Base-by-base conservation (phyloP, 2,888 invertebrate species). In the Disparrhopalites patrizii region DNA sequence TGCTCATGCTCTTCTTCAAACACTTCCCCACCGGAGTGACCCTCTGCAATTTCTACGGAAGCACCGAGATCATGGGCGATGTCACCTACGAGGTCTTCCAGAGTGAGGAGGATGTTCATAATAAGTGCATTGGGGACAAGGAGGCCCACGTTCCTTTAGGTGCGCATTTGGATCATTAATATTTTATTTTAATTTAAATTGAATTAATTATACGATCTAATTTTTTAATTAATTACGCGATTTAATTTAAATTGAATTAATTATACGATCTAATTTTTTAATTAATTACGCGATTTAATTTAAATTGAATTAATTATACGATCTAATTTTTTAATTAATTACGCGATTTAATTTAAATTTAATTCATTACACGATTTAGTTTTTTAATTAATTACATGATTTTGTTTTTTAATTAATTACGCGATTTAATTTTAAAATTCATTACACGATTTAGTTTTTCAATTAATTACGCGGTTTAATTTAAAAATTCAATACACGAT, bases 51-150 rank as follows among this genome's bases (percentile, higher is more conserved):
- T 92, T 93, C 77, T 93, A 93, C 76, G 94, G 94, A 0, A 92
- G 93, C 72, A 93, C 93, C 0, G 94, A 94, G 79, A 87, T 92
- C 0, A 92, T 93, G 88, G 93, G 92, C 0, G 93, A 93, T 77
- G 91, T 93, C 2, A 91, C 92, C 0, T 92, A 85, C 76, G 87
- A 88, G 73, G 82, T 87, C 0, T 81, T 92, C 75, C 84, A 83
- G 65, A 83, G 81, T 57, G 77, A 80, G 15, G 63, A 75, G 25
- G 77, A 77, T 20, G 75, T 65, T 64, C 82, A 82, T 3, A 86
- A 89, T 70, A 76, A 91, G 66, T 62, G 65, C 28, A 10, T 51
- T 23, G 36, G 50, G 8, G 55, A 27, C n/a, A 5, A 28, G 0
- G 57, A 25, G n/a, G 20, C 10, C 23, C 54, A 55, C 15, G 68